Conservation (phyloP, 2,797 vertebrate species). For the Pelodytes ibericus region DNA sequence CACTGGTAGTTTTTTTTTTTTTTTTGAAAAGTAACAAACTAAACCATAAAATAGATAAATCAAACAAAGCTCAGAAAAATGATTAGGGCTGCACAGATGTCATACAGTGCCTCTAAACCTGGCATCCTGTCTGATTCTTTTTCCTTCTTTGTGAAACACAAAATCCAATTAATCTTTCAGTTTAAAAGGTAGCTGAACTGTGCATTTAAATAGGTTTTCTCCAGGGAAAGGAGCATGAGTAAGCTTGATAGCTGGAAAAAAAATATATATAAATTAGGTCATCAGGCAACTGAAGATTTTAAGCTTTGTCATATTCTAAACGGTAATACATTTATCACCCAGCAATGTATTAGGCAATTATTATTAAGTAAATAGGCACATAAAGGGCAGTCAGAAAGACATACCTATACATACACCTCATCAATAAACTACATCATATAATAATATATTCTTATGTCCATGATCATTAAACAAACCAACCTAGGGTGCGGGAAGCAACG, state of each 20-base stretch:
- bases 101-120: constrained; percentile 19
- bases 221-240: constrained; percentile 44
- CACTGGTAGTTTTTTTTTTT: too few species aligned
- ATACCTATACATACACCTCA: too few species aligned
- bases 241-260: constrained; percentile 43
- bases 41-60: not conserved
- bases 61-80: constrained; percentile 9
- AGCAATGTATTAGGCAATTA: constrained; percentile 21
- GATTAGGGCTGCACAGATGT: constrained; percentile 25
- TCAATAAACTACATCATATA: too few species aligned
- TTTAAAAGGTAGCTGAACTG: constrained; percentile 53
- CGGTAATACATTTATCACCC: constrained; percentile 22
- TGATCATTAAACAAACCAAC: too few species aligned
- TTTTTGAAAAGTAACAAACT: too few species aligned
- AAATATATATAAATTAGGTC: constrained; percentile 49
- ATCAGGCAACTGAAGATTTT: constrained; percentile 37
- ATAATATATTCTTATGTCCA: too few species aligned
- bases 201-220: constrained; percentile 59
- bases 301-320: constrained; percentile 20
- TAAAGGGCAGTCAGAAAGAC: too few species aligned
- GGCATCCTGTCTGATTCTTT: constrained; percentile 36
- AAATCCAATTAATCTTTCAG: constrained; percentile 56
- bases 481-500: too few species aligned
- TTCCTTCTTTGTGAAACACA: constrained; percentile 42
- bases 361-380: too few species aligned